Evolutionary conservation across 2,113 vertebrate species (phyloP), one percentile per base, ranked within the genome.

Genomic region (Myrmophylax atrothorax): DNA sequence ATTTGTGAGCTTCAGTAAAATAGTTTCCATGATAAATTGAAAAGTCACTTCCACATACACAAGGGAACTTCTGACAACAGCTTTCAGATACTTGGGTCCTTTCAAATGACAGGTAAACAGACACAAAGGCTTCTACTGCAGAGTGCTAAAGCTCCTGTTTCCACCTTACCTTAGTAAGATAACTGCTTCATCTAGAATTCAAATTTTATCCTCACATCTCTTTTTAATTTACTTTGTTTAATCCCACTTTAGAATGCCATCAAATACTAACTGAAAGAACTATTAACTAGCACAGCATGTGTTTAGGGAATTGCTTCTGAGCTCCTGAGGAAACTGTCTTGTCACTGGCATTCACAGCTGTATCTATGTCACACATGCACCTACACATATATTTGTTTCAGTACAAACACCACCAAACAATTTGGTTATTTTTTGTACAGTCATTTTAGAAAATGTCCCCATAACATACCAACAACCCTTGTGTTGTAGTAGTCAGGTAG

Each of bases 401-500:
- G 44, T 24, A 62, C 23, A 90, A 86, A 60, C 12, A 44, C 29
- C 7, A 72, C 5, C 26, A 84, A 37, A 11, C 60, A 18, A 35
- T 47, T 40, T 33, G 24, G 18, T 47, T 38, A n/a, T 12, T 33
- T 90, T 58, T 49, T 64, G 12, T 29, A 33, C 7, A 4, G 23
- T 24, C 3, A 18, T 53, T 89, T 93, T 9, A 18, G 56, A 50
- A 42, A 24, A 12, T 11, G 18, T 10, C 35, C 67, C 67, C 38
- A 16, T 8, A 60, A 97, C 99, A 63, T 98, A 99, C 99, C 99
- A 58, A 99, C 99, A 64, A 99, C 99, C 92, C 99, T 98, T 49
- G 99, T 99, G 96, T 99, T 99, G 97, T 99, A 99, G 98, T 99
- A 99, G 95, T 99, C 99, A 2, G 99, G 99, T 42, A 99, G 98